Percentiles rank a stretch among this genome's conserved stretches.
Evolutionary conservation across 2,888 invertebrate species (phyloP).

Genomic region (Drosophila setosimentum): DNA sequence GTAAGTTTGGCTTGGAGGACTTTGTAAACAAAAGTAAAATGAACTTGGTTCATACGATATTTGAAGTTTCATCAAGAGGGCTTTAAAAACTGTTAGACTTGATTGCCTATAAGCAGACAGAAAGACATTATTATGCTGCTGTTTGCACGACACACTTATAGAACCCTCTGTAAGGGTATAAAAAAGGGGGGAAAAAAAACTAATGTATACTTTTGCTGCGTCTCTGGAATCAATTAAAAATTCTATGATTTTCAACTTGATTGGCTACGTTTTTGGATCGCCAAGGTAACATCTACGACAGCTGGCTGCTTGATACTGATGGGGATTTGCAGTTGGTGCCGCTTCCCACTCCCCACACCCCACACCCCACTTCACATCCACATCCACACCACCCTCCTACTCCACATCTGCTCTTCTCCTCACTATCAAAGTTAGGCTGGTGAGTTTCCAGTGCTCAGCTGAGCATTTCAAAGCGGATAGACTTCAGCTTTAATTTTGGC

Average conservation of each 20-base stretch:
- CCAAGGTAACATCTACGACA: constrained; percentile 55
- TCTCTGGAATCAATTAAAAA: constrained; percentile 74
- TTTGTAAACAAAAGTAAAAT: not conserved
- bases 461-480: constrained; percentile 49
- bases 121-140: not conserved
- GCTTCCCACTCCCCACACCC: not conserved
- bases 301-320: constrained; percentile 9
- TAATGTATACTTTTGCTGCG: constrained; percentile 43
- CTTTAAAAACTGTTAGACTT: not conserved
- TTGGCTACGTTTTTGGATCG: constrained; percentile 67
- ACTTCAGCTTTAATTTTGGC: constrained; percentile 16
- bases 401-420: not conserved
- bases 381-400: not conserved
- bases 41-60: not conserved
- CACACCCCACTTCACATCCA: not conserved
- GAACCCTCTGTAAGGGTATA: constrained; percentile 9
- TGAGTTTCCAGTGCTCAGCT: constrained; percentile 9
- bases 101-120: not conserved
- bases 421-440: not conserved
- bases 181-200: constrained; percentile 10
- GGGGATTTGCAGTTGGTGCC: constrained; percentile 40
- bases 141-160: not conserved
- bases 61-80: not conserved
- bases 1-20: not conserved
- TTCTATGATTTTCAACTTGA: constrained; percentile 77